phyloP scores from a whole-genome alignment of 2,888 invertebrate species.

The Agrotis puta region DNA sequence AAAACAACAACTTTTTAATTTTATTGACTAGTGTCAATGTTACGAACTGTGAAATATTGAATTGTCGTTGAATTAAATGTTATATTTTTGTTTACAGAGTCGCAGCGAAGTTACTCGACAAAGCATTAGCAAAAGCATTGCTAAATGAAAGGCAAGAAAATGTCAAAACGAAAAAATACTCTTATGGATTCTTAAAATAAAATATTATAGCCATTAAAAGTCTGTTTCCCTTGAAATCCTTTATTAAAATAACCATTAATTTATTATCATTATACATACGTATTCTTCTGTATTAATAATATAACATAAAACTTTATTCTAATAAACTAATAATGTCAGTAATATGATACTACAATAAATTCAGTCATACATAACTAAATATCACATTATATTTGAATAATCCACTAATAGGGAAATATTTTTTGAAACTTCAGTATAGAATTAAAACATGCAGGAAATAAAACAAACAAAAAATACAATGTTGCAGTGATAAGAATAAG shows the following conservation, averaged over 20 bases:
- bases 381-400: constrained; percentile 65
- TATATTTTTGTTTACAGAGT: constrained; percentile 76
- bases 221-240: constrained; percentile 62
- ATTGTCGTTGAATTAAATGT: neutral
- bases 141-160: constrained; percentile 89
- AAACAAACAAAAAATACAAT: constrained; percentile 16
- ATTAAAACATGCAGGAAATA: neutral
- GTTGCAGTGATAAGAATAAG: neutral
- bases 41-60: neutral
- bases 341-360: constrained; percentile 42
- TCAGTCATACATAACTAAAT: constrained; percentile 69
- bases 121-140: constrained; percentile 92
- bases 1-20: too few relatives aligned
- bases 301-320: constrained; percentile 31
- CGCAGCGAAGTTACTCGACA: constrained; percentile 93
- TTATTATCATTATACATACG: constrained; percentile 38
- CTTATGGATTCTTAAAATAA: constrained; percentile 91
- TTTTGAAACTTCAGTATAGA: constrained; percentile 17
- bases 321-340: constrained; percentile 38
- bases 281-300: constrained; percentile 16
- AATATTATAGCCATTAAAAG: constrained; percentile 52
- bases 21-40: too few relatives aligned
- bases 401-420: constrained; percentile 29
- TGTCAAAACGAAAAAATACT: constrained; percentile 82
- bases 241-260: constrained; percentile 70